Evolutionary conservation across 2,797 vertebrate species (phyloP).

Genomic region (Rhinophrynus dorsalis): DNA sequence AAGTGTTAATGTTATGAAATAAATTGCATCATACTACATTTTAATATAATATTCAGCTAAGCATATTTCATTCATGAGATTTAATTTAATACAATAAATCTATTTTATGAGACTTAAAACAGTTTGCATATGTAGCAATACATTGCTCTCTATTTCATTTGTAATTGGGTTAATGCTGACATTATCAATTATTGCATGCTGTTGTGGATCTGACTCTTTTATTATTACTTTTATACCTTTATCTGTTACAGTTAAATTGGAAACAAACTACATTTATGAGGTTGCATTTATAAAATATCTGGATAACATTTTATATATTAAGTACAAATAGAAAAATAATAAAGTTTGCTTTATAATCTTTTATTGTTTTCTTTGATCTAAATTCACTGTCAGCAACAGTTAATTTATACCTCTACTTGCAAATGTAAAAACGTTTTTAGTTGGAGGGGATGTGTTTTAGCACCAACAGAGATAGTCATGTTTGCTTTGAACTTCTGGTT

Average conservation of each 20-base stretch:
- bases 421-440: no score
- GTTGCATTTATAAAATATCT: no score
- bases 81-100: slow-evolving; percentile 35
- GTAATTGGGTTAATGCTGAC: slow-evolving; percentile 21
- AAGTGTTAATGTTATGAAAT: slow-evolving; percentile 6
- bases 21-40: neutral
- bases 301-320: no score
- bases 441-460: no score
- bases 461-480: no score
- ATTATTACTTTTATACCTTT: neutral
- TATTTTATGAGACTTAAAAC: slow-evolving; percentile 27
- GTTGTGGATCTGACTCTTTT: slow-evolving; percentile 5
- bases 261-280: neutral
- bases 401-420: no score
- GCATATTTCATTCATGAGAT: slow-evolving; percentile 38
- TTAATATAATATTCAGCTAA: slow-evolving; percentile 25
- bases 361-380: no score
- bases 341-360: no score
- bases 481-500: no score
- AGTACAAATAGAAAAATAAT: no score
- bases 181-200: slow-evolving; percentile 30
- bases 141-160: slow-evolving; percentile 8
- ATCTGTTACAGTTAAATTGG: neutral
- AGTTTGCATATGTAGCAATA: slow-evolving; percentile 31
- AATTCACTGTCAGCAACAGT: no score